A percentile compares a stretch with the other conserved stretches of the same genome.
These are phyloP conservation scores for Dryadula phaetusa DNA, from an alignment of 2,888 invertebrate genomes.

Conservation along the genomic window DNA sequence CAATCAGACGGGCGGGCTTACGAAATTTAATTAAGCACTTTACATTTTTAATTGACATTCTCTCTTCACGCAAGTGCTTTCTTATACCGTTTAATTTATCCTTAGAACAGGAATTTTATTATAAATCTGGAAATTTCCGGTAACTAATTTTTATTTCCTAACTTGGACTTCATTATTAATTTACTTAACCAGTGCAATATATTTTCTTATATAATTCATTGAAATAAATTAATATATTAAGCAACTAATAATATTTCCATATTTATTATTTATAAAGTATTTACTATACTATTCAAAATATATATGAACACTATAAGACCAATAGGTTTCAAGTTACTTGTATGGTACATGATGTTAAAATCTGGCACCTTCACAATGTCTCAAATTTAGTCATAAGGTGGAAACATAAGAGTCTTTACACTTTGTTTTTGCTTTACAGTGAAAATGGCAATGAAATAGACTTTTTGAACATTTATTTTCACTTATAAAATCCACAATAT, in stretches of 20 bases:
- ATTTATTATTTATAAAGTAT: no score
- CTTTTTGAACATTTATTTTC: background rate
- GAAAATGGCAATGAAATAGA: no score
- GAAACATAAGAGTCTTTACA: no score
- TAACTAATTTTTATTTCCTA: background rate
- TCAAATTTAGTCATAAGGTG: no score
- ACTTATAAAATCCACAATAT: background rate
- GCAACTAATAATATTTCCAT: no score
- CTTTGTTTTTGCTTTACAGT: no score
- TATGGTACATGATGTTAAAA: no score
- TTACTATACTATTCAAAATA: no score
- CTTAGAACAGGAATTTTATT: background rate
- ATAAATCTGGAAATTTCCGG: background rate
- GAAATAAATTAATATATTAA: no score
- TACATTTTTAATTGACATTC: background rate
- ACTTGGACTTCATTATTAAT: background rate
- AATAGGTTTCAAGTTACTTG: no score
- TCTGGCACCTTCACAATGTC: no score
- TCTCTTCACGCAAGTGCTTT: constrained; percentile 3
- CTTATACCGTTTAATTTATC: background rate
- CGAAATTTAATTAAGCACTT: constrained; percentile 15
- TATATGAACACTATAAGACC: no score
- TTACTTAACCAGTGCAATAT: background rate
- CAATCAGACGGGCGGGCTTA: background rate
- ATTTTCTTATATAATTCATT: background rate